phyloP scores from a whole-genome alignment of 2,797 vertebrate genomes.

The Epinephelus awoara region DNA sequence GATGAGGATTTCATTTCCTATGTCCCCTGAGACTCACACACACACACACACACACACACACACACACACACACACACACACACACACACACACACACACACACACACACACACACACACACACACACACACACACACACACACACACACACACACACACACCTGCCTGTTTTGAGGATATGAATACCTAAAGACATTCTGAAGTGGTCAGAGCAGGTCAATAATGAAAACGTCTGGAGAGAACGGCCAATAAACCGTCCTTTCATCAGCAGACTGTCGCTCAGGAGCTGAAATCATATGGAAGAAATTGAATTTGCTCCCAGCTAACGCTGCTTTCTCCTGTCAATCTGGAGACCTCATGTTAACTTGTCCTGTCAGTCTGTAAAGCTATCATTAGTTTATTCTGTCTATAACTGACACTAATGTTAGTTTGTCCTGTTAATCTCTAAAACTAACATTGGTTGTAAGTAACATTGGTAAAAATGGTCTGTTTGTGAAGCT shows the following conservation, averaged over 20 bases:
- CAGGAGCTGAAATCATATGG: neutral
- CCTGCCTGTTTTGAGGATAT: neutral
- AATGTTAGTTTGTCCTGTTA: neutral
- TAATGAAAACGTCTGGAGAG: conserved; percentile 3
- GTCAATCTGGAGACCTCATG: too few relatives aligned
- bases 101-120: conserved; percentile 6
- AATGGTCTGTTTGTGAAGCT: neutral
- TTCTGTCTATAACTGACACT: neutral
- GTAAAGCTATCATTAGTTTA: neutral
- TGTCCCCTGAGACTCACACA: neutral
- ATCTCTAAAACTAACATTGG: too few relatives aligned
- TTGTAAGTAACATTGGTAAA: too few relatives aligned
- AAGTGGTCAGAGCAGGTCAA: neutral
- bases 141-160: conserved; percentile 4
- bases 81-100: conserved; percentile 1
- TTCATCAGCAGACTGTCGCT: conserved; percentile 4
- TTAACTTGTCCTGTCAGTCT: too few relatives aligned
- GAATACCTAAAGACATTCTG: conserved; percentile 10
- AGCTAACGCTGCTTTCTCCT: neutral
- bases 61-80: neutral
- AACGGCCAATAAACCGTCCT: neutral
- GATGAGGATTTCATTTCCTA: conserved; percentile 16
- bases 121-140: conserved; percentile 9
- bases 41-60: neutral
- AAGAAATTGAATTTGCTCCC: neutral